Conservation (phyloP, 37 sponge, comb jelly and placozoan species). For the Theonella swinhoei region DNA sequence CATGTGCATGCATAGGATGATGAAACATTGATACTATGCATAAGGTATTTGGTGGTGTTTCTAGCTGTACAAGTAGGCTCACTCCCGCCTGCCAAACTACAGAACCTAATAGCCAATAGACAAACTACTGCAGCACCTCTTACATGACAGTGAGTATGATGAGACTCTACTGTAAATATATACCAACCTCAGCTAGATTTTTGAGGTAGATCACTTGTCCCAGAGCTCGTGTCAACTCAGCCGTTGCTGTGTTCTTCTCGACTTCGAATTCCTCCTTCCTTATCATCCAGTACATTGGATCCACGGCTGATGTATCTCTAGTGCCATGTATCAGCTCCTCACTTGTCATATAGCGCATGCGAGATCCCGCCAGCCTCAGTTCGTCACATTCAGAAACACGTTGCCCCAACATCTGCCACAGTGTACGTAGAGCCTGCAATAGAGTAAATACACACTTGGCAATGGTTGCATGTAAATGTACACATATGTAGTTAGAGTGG, state of each 20-base stretch:
- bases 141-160: too few relatives aligned
- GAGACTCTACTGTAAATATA: too few relatives aligned
- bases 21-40: too few relatives aligned
- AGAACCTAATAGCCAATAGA: too few relatives aligned
- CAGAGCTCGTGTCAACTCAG: slow-evolving; percentile 51
- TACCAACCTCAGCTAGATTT: slow-evolving; percentile 50
- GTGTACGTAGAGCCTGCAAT: slow-evolving; percentile 35
- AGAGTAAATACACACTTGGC: neutral
- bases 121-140: too few relatives aligned
- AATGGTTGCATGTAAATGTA: too few relatives aligned
- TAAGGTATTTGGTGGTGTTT: too few relatives aligned
- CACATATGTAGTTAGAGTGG: too few relatives aligned
- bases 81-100: too few relatives aligned
- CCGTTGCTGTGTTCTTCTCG: slow-evolving; percentile 20
- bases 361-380: slow-evolving; percentile 51
- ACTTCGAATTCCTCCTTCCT: neutral
- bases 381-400: slow-evolving; percentile 59
- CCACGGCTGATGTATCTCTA: slow-evolving; percentile 10
- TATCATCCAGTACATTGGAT: neutral
- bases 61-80: too few relatives aligned
- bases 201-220: slow-evolving; percentile 76
- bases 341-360: slow-evolving; percentile 11
- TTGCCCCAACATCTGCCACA: slow-evolving; percentile 64
- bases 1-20: too few relatives aligned
- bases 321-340: neutral